Percentiles rank a stretch among this genome's conserved stretches.
phyloP scores from a whole-genome alignment of 1,140 invertebrate species.

The Steinernema feltiae region DNA sequence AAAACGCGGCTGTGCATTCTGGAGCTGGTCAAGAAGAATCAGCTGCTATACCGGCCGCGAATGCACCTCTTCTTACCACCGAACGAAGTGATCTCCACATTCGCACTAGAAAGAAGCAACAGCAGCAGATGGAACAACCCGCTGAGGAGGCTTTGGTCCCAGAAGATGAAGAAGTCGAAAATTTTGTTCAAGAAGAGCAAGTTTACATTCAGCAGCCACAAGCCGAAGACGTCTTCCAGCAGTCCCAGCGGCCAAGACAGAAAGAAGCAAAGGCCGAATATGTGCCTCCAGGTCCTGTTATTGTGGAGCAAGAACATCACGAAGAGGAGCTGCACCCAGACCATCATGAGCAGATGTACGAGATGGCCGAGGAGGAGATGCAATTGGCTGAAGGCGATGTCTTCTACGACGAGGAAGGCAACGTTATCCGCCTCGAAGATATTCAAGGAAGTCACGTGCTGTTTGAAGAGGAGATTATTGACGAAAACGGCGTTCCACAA shows the following conservation, averaged over 20 bases:
- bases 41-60: background rate
- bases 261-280: background rate
- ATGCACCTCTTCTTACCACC: background rate
- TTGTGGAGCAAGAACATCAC: background rate
- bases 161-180: background rate
- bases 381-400: background rate
- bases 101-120: background rate
- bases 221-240: background rate
- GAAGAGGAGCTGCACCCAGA: background rate
- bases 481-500: constrained; percentile 1
- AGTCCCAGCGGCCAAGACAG: background rate
- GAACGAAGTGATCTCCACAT: constrained; percentile 7
- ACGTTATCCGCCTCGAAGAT: background rate
- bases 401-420: constrained; percentile 3
- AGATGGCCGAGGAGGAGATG: background rate
- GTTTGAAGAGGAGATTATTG: background rate
- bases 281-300: background rate
- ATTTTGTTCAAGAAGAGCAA: background rate
- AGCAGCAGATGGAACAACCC: background rate
- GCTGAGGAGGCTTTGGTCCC: background rate
- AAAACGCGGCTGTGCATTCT: background rate
- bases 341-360: background rate
- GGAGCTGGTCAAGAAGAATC: background rate
- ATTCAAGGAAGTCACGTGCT: constrained; percentile 1
- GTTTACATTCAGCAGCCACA: background rate